Base-by-base conservation (phyloP, 2,888 invertebrate species). In the Drosophila niveifrons region DNA sequence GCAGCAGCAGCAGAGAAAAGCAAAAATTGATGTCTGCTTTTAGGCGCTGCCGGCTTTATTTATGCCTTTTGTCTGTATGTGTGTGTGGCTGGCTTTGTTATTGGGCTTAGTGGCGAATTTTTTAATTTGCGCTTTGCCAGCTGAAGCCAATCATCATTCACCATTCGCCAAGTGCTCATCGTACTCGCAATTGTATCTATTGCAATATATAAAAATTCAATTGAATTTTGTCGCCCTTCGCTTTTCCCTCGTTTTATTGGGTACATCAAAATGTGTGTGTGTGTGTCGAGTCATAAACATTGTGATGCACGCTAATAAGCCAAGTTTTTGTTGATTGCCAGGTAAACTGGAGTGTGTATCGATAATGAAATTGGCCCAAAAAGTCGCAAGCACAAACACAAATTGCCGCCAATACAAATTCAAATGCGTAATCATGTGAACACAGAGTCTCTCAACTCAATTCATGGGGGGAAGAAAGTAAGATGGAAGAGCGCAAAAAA, bases 391-490 rank as follows among this genome's bases (percentile, higher is more conserved):
- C 68, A 78, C 87, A 88, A 36, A 36, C 39, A 41, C 8, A 41
- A 41, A 41, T 41, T 41, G 39, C 13, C 39, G 52, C 34, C 51
- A 47, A 44, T 72, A 78, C 84, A 87, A 88, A 88, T 82, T 80
- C 76, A 80, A 84, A 89, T 83, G 79, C 76, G 77, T 82, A 89
- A 88, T 88, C 88, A 90, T 81, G 77, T 82, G 81, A 68, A 80
- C 77, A 67, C 47, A 65, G 23, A 23, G 23, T 23, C 23, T 23
- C 23, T 23, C 23, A 23, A 23, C 23, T 23, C 23, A 31, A 31
- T 10, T 31, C 31, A 10, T 9, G 31, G 2, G 28, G 10, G 31
- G 31, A 31, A 31, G 31, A 31, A 31, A 36, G n/a, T 36, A 4
- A 50, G 15, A 50, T 15, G 11, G 63, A 39, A 56, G 15, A 8